A percentile compares a stretch with the other conserved stretches of the same genome.
phyloP scores from a whole-genome alignment of 2,888 invertebrate genomes.

The Molanna angustata region DNA sequence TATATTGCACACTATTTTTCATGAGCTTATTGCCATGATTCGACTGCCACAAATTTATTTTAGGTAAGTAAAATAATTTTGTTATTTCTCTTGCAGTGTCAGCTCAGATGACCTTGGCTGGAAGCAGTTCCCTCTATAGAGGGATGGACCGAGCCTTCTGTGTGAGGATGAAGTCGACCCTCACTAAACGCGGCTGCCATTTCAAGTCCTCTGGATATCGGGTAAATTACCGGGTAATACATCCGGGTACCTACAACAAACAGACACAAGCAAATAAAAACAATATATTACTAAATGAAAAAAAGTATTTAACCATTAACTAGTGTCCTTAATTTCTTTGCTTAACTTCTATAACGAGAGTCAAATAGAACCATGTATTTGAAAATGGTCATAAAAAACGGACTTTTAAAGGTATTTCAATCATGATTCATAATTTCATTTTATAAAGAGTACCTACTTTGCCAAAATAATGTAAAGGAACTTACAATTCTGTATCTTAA shows the following conservation, averaged over 20 bases:
- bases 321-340: too few relatives aligned
- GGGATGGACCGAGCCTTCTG: slow-evolving; percentile 92
- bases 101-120: slow-evolving; percentile 75
- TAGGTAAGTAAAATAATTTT: slow-evolving; percentile 8
- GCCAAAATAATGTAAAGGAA: too few relatives aligned
- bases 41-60: background rate
- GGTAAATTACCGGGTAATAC: slow-evolving; percentile 49
- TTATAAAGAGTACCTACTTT: too few relatives aligned
- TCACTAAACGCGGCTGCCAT: slow-evolving; percentile 95
- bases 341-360: too few relatives aligned
- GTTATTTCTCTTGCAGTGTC: slow-evolving; percentile 61
- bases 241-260: slow-evolving; percentile 15
- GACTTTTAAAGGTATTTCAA: too few relatives aligned
- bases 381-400: too few relatives aligned
- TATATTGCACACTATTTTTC: background rate
- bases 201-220: slow-evolving; percentile 95
- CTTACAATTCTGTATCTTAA: too few relatives aligned
- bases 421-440: too few relatives aligned
- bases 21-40: background rate
- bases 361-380: too few relatives aligned
- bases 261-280: background rate
- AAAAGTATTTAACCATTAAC: too few relatives aligned
- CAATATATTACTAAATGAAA: too few relatives aligned
- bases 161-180: slow-evolving; percentile 95
- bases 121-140: slow-evolving; percentile 69